These are phyloP conservation scores for Rotaria socialis DNA, from an alignment of 2,888 invertebrate genomes.

Conservation along the genomic window DNA sequence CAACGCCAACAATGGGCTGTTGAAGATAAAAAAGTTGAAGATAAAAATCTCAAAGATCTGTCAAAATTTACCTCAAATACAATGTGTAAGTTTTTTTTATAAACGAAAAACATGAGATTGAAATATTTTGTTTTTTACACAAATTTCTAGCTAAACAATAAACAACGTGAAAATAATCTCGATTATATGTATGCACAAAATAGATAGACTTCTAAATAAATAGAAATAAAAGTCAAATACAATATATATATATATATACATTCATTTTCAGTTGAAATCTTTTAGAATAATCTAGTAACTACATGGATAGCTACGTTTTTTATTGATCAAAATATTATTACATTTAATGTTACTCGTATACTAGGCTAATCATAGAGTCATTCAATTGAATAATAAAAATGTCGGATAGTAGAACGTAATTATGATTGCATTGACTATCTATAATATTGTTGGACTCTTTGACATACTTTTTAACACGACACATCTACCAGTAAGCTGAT, in stretches of 20 bases:
- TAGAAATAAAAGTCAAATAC: too few relatives aligned
- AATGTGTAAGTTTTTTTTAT: background rate
- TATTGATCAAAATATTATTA: background rate
- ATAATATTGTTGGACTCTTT: background rate
- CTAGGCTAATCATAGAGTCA: background rate
- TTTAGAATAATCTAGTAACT: background rate
- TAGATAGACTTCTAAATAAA: too few relatives aligned
- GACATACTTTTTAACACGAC: background rate
- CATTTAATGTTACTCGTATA: background rate
- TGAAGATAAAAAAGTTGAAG: background rate
- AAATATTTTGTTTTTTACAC: background rate
- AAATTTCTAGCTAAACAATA: background rate
- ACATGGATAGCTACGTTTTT: background rate
- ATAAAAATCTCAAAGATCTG: background rate
- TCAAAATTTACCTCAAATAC: background rate
- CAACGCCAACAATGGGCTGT: conserved; percentile 13
- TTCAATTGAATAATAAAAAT: background rate
- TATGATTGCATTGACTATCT: background rate
- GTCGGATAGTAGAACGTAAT: background rate
- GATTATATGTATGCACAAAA: background rate
- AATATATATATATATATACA: too few relatives aligned
- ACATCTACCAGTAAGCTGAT: too few relatives aligned
- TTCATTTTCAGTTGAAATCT: too few relatives aligned
- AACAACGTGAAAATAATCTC: background rate
- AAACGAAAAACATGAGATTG: background rate